Base-by-base conservation (phyloP, 1,140 invertebrate species). In the Drosophila equinoxialis region DNA sequence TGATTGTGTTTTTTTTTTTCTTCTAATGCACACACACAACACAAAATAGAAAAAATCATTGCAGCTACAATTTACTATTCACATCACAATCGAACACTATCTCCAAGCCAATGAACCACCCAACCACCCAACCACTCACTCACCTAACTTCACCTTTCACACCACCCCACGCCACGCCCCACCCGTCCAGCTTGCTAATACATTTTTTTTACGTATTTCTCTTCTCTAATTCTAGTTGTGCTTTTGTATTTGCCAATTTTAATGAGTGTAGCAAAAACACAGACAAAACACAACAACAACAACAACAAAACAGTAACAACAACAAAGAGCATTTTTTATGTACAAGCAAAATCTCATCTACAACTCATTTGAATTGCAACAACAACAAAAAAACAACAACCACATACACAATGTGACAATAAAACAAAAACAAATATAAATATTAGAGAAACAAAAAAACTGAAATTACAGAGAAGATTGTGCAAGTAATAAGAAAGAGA, bases 231-330 rank as follows among this genome's bases (percentile, higher is more conserved):
- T 87, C 83, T 87, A 87, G 83, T 87, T 87, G 83, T 87, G 84
- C 84, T 83, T 87, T 87, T 87, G 79, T 87, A 87, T 87, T 89
- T 87, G 79, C 83, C 84, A 86, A 87, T 89, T 89, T 87, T 87
- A 87, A 80, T 87, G 83, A 87, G 80, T 89, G 79, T 85, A 85
- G 82, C 79, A 74, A 84, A 71, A 37, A 37, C 3, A 30, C 72
- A 83, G 77, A 51, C 75, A 68, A 62, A 72, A 82, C 60, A 48
- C 57, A 67, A 26, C 48, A 68, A 45, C 11, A 65, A 66, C 42
- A 42, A 54, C 39, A 65, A n/a, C 14, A 51, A 62, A 74, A 61
- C 61, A 61, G 17, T 66, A 60, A 77, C 57, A 71, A 68, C 51
- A 60, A 68, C 42, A 81, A 73, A 71, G 17, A 37, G 58, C 65